phyloP scores from a whole-genome alignment of 1,140 invertebrate genomes.

The Anastrepha obliqua region DNA sequence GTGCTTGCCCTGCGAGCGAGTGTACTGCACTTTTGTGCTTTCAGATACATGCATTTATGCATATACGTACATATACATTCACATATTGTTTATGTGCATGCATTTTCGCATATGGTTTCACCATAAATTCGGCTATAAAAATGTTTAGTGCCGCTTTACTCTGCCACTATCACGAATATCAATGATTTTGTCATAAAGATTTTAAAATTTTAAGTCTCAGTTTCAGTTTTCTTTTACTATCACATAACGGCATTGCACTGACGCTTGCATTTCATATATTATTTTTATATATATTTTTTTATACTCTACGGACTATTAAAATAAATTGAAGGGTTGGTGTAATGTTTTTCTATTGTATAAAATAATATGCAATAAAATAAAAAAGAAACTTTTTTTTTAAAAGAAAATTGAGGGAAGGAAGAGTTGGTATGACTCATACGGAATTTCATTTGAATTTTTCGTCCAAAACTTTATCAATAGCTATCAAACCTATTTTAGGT shows the following conservation, averaged over 20 bases:
- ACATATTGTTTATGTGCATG: conserved; percentile 42
- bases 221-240: conserved; percentile 27
- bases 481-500: too few species aligned
- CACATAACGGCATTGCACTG: neutral
- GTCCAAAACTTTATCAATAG: too few species aligned
- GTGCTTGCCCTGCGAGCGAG: conserved; percentile 21
- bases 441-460: too few species aligned
- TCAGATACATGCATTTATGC: neutral
- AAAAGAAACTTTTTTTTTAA: too few species aligned
- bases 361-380: neutral
- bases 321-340: conserved; percentile 12
- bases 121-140: conserved; percentile 40
- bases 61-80: neutral
- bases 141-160: conserved; percentile 41
- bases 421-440: too few species aligned
- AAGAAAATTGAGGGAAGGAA: too few species aligned
- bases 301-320: conserved; percentile 15
- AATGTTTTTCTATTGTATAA: neutral
- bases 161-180: conserved; percentile 48
- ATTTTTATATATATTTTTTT: conserved; percentile 22
- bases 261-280: neutral
- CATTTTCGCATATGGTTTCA: conserved; percentile 49
- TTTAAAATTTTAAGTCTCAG: conserved; percentile 28
- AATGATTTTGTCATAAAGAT: conserved; percentile 49
- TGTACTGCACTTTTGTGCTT: conserved; percentile 39